Conservation (phyloP, 2,888 invertebrate genomes). For the Agapostemon virescens region DNA sequence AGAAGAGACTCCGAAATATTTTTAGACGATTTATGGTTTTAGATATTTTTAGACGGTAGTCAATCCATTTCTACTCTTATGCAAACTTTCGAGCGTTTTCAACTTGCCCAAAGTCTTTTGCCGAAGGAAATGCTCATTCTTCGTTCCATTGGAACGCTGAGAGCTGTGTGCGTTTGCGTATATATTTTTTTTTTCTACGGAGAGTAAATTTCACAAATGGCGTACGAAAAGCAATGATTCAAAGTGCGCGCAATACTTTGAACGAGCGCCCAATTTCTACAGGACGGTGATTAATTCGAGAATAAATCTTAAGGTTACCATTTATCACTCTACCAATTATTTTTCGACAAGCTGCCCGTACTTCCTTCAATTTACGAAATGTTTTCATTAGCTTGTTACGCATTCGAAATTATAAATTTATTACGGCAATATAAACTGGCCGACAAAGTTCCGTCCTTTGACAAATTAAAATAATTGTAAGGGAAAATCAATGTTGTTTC, state of each 20-base stretch:
- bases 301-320: background rate
- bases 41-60: background rate
- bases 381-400: background rate
- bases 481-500: background rate
- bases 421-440: background rate
- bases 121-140: background rate
- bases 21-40: background rate
- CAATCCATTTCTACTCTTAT: background rate
- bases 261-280: background rate
- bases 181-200: background rate
- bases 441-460: background rate
- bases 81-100: background rate
- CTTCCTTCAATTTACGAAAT: background rate
- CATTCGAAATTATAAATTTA: background rate
- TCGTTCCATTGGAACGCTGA: background rate
- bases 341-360: background rate
- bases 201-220: slow-evolving; percentile 2
- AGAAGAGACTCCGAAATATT: background rate
- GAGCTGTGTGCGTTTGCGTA: background rate
- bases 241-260: background rate
- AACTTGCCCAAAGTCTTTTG: background rate
- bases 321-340: slow-evolving; percentile 3
- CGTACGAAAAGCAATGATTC: slow-evolving; percentile 6
- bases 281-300: background rate
- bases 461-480: background rate